A percentile compares a stretch with the other conserved stretches of the same genome.
phyloP scores from a whole-genome alignment of 2,888 invertebrate species.

The Rhagonycha lutea region DNA sequence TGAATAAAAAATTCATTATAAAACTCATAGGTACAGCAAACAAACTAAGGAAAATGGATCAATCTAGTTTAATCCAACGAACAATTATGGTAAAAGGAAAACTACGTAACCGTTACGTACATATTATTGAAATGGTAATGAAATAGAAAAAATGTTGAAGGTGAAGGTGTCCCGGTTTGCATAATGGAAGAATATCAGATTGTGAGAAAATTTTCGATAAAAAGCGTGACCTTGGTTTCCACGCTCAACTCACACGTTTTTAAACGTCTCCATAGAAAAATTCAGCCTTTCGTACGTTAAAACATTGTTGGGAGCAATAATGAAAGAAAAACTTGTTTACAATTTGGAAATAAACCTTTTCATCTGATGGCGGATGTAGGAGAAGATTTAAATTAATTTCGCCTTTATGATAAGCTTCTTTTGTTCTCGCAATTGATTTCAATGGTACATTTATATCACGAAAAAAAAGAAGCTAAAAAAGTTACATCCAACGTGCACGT shows the following conservation, averaged over 20 bases:
- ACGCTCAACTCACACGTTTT: neutral
- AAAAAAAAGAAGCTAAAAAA: neutral
- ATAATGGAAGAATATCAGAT: neutral
- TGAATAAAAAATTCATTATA: neutral
- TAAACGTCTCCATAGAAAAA: neutral
- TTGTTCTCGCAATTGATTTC: neutral
- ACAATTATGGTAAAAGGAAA: neutral
- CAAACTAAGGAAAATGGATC: too few relatives aligned
- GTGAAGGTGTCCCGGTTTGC: neutral
- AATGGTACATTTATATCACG: neutral
- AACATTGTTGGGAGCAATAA: neutral
- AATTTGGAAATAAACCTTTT: neutral
- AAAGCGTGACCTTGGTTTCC: neutral
- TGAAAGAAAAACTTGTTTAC: neutral
- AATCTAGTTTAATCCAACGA: too few relatives aligned
- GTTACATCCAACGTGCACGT: neutral
- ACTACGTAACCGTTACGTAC: neutral
- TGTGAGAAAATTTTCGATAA: neutral
- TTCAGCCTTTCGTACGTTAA: neutral
- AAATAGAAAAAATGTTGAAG: neutral
- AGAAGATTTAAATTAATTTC: neutral
- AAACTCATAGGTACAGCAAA: too few relatives aligned
- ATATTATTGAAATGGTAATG: neutral
- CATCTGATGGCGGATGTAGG: neutral
- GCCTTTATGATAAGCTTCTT: neutral